phyloP scores from a whole-genome alignment of 2,888 invertebrate genomes.

The Platerodrilus igneus region DNA sequence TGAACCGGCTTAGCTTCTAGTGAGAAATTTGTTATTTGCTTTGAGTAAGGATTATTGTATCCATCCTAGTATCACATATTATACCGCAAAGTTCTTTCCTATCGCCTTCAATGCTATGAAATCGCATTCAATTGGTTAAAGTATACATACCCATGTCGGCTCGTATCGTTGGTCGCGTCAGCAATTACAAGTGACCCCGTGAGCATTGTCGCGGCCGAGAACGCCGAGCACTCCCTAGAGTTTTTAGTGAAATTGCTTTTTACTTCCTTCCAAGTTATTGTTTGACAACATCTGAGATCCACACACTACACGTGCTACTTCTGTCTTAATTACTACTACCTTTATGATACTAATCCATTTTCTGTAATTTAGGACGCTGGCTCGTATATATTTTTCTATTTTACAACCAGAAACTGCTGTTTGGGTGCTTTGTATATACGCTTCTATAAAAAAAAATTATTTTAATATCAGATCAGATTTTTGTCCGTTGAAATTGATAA shows the following conservation, averaged over 20 bases:
- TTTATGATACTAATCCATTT: conserved; percentile 45
- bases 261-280: conserved; percentile 38
- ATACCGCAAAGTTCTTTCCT: too few species aligned
- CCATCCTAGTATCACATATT: too few species aligned
- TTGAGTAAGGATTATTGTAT: too few species aligned
- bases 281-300: conserved; percentile 38
- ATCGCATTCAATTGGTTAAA: too few species aligned
- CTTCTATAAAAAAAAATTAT: conserved; percentile 12
- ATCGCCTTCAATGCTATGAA: too few species aligned
- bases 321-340: conserved; percentile 44
- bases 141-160: conserved; percentile 20
- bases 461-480: conserved; percentile 17
- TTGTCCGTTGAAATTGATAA: conserved; percentile 13
- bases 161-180: conserved; percentile 29
- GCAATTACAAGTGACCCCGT: conserved; percentile 41
- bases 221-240: conserved; percentile 32
- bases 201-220: conserved; percentile 34
- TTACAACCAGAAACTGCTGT: conserved; percentile 9
- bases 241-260: conserved; percentile 46
- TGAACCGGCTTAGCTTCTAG: too few species aligned
- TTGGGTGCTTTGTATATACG: conserved; percentile 9
- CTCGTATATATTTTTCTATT: conserved; percentile 14
- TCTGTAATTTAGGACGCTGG: conserved; percentile 24
- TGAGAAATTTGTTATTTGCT: too few species aligned
- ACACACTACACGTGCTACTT: conserved; percentile 37